Base-by-base conservation (phyloP, 2,113 vertebrate species). In the Eleginops maclovinus region DNA sequence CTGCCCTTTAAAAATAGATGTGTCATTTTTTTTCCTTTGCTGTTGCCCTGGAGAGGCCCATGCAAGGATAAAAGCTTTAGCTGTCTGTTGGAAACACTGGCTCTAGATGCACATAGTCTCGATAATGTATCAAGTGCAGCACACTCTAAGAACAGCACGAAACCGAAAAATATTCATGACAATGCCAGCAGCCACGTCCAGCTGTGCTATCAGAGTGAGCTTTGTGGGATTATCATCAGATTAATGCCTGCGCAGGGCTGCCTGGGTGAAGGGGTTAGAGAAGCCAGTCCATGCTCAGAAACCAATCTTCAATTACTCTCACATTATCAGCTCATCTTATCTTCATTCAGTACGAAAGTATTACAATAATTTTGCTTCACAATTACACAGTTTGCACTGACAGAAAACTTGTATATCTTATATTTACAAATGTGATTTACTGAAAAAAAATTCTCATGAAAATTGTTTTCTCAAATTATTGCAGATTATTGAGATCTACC, bases 1-100 rank as follows among this genome's bases (percentile, higher is more conserved):
- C 95, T 94, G 78, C 87, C 56, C 73, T 90, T 94, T 96, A 97
- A 96, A 99, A 98, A 98, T 97, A 98, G 96, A 96, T 62, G 92
- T 88, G 95, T 91, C 83, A 91, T 95, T 95, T 77, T 94, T 82
- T 93, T 87, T 93, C 91, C 94, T 91, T 92, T 92, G 81, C 93
- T 92, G 95, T 95, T 96, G 95, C 96, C 96, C 94, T 43, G 86
- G 91, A 91, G 92, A 95, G 91, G 91, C 81, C 94, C 91, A 93
- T 91, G 94, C 93, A 94, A 86, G 93, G 93, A 86, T 94, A 94
- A 93, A 95, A 94, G 79, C 90, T 90, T 62, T 82, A 67, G 61
- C 14, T 75, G 89, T 65, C 75, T 72, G 17, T 86, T 19, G 83
- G 89, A 93, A 95, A 93, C 94, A 81, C 72, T 92, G 93, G 92